Evolutionary conservation across 2,888 invertebrate genomes (phyloP), one percentile per base, ranked within the genome.

Genomic region (Polydrusus cervinus): DNA sequence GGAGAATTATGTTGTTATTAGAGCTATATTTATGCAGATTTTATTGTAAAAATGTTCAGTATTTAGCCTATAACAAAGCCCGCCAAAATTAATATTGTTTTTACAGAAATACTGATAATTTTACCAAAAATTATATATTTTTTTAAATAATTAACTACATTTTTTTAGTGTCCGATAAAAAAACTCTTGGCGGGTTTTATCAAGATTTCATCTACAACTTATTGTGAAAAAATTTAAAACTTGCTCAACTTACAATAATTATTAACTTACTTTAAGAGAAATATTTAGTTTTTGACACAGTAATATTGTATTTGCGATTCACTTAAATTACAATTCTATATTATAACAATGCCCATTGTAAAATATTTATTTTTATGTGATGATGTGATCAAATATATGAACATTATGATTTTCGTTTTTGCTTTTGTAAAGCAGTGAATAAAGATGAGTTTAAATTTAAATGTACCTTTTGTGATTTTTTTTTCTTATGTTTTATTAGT

Each of bases 351-450:
- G 20, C 51, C 7, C 20, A 20, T 51, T 20, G 10, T 51, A 11
- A 18, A 51, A 11, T 20, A 51, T 20, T 20, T 20, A 20, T 20
- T 20, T 20, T 11, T 51, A 51, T 20, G 20, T n/a, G n/a, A 25
- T 25, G 25, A 25, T 25, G 18, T 51, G 18, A 51, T 51, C 9
- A 51, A 51, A 51, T 20, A 51, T 11, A 51, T 9, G 51, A 51
- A 51, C 20, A 51, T 7, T 20, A 20, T 20, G 18, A 8, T n/a
- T 51, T 49, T 49, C 3, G 18, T 49, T 16, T 51, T 51, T 51
- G 51, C 51, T 51, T 51, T 51, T 51, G 18, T 51, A 51, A 51
- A 51, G 51, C 51, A 20, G 20, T 20, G 20, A 51, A 11, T 51
- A 51, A 51, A 51, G 51, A 51, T 51, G 20, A 20, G 20, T 51